A percentile compares a stretch with the other conserved stretches of the same genome.
phyloP scores from a whole-genome alignment of 2,888 invertebrate genomes.

The Calameuta pallipes region DNA sequence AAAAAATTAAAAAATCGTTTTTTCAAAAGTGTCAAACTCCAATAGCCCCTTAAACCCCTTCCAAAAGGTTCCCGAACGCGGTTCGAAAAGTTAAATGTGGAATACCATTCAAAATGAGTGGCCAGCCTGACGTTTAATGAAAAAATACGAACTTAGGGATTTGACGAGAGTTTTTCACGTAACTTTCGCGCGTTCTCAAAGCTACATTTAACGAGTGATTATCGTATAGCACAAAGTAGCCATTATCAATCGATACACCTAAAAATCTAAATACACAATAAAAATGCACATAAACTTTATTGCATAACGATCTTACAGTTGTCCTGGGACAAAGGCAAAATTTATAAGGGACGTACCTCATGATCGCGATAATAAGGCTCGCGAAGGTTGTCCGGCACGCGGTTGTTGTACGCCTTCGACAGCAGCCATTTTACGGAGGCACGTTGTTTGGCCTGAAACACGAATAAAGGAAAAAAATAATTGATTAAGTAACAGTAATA shows the following conservation, averaged over 20 bases:
- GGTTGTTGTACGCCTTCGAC: constrained; percentile 95
- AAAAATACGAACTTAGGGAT: too few species aligned
- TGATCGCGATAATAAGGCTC: constrained; percentile 96
- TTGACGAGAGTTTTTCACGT: too few species aligned
- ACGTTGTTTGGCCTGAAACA: constrained; percentile 92
- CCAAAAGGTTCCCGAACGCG: too few species aligned
- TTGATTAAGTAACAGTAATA: neutral
- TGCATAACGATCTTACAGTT: neutral
- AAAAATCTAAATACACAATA: neutral
- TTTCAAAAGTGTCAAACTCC: too few species aligned
- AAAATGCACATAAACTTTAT: neutral
- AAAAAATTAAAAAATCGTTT: too few species aligned
- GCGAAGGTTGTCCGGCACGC: constrained; percentile 90
- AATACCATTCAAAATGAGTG: too few species aligned
- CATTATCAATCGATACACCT: neutral
- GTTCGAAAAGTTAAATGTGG: too few species aligned
- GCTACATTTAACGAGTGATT: neutral
- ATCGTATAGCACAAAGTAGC: neutral
- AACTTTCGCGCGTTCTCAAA: too few species aligned
- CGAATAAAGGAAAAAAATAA: constrained; percentile 36
- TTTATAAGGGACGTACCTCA: constrained; percentile 74
- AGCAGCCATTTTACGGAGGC: constrained; percentile 97
- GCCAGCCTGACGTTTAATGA: too few species aligned
- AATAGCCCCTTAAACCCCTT: too few species aligned
- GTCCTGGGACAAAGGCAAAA: neutral